Evolutionary conservation across 2,888 invertebrate genomes (phyloP), one percentile per base, ranked within the genome.

Genomic region (Ceriagrion tenellum): DNA sequence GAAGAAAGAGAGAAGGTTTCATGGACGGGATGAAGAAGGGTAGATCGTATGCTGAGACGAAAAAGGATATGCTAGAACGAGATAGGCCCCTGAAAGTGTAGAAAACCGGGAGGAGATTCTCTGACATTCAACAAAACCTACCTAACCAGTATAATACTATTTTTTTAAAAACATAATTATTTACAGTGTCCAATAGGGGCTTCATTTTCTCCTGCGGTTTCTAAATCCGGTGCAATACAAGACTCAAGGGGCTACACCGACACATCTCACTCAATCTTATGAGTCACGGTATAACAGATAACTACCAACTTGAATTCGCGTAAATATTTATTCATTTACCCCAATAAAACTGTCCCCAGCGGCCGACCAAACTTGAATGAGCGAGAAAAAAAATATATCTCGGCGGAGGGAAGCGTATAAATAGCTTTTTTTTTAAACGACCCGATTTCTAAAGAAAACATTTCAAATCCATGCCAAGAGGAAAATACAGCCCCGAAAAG

Each of bases 251-350:
- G n/a, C n/a, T n/a, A n/a, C 35, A 81, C 74, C 13, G 35, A 18
- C 30, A 81, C 35, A 30, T 81, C 74, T 81, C 74, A 16, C 74
- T 81, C 35, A 81, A 35, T 81, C 35, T 35, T 81, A 30, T 23
- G n/a, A 69, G n/a, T 69, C 23, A 69, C 26, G 23, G 30, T 23
- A 23, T n/a, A 35, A 30, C 16, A 81, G 26, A 81, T 81, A 81
- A 30, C 74, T 35, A 30, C 6, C 35, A 30, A 30, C 74, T 30
- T 81, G 30, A 81, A 81, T 81, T 30, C 1, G 3, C 35, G 74
- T 81, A 81, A 81, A 81, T 81, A 81, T 81, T 30, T 81, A 81
- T 81, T 81, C 74, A 81, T 81, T 81, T 81, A 81, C 74, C 30
- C 16, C 74, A 81, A 81, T 81, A 81, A 81, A 81, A 81, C 74